A percentile compares a stretch with the other conserved stretches of the same genome.
Conservation (phyloP, 2,888 invertebrate genomes). For the Tinea pellionella region DNA sequence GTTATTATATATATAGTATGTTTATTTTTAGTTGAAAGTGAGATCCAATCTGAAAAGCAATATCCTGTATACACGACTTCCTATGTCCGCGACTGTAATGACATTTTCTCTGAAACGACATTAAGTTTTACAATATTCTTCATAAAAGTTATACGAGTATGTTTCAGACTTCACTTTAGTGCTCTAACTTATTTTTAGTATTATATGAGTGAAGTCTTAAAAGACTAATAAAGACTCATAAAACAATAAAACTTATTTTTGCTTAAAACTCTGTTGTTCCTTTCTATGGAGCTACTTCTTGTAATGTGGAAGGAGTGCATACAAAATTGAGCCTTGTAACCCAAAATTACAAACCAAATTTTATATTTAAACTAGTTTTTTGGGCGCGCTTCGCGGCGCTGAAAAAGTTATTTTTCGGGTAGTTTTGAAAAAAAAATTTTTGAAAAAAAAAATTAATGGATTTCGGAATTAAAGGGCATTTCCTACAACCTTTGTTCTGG, state of each 20-base stretch:
- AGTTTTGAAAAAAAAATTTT: no score
- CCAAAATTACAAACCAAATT: no score
- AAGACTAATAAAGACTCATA: not conserved
- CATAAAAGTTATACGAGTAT: constrained; percentile 2
- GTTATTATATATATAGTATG: not conserved
- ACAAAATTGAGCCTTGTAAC: no score
- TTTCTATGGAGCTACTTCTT: no score
- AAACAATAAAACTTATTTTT: not conserved
- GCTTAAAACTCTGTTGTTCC: not conserved
- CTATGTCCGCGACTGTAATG: not conserved
- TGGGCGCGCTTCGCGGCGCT: no score
- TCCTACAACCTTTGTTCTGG: no score
- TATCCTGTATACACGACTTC: not conserved
- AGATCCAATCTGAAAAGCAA: not conserved
- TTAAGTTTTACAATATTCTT: constrained; percentile 1
- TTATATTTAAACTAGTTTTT: no score
- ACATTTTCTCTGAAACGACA: not conserved
- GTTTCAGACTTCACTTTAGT: not conserved
- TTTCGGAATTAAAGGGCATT: no score
- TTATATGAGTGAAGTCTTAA: not conserved
- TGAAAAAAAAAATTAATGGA: no score
- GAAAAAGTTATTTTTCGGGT: no score
- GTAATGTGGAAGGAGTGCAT: no score
- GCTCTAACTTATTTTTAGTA: not conserved
- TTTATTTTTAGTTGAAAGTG: not conserved